Base-by-base conservation (phyloP, 2,797 vertebrate genomes). In the Microctenopoma lineatum region DNA sequence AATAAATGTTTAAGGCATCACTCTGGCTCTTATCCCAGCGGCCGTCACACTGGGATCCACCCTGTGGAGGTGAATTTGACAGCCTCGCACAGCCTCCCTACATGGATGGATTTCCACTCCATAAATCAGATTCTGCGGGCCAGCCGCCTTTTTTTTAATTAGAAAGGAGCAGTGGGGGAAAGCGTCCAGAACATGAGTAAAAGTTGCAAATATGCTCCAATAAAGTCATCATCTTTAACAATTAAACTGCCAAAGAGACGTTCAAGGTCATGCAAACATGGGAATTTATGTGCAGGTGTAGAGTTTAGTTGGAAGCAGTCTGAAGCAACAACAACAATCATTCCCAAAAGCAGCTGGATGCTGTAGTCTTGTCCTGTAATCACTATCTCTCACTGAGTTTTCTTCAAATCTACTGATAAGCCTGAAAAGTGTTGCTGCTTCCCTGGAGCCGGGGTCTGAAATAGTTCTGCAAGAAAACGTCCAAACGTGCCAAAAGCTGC, bases 81-180 rank as follows among this genome's bases (percentile, higher is more conserved):
- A 88, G 87, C 87, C 89, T 89, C 80, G 88, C 90, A 79, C 51
- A 79, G 72, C 87, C 90, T 92, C 89, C 89, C 86, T 75, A 63
- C 72, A 57, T 54, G 79, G 83, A 78, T 70, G 79, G 75, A 90
- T 89, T 84, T 86, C 87, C 81, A 87, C 75, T 73, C 64, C 70
- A 89, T 92, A 89, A 92, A 91, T 90, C 89, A 79, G 66, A 80
- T 38, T 66, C 77, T 86, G 87, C 83, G 77, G 80, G 77, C 84
- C 86, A 88, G 67, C 63, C 59, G 54, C 2, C 12, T 53, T 74
- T 66, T 21, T 69, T 77, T 84, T 80, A 81, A 80, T 83, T 85
- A 84, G 88, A 83, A 81, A 2, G 39, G 52, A 66, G 52, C 63
- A 8, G 13, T 76, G 7, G 15, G 27, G 67, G 48, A 79, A 66